Base-by-base conservation (phyloP, 2,888 invertebrate species). In the Drosophila paucipuncta region DNA sequence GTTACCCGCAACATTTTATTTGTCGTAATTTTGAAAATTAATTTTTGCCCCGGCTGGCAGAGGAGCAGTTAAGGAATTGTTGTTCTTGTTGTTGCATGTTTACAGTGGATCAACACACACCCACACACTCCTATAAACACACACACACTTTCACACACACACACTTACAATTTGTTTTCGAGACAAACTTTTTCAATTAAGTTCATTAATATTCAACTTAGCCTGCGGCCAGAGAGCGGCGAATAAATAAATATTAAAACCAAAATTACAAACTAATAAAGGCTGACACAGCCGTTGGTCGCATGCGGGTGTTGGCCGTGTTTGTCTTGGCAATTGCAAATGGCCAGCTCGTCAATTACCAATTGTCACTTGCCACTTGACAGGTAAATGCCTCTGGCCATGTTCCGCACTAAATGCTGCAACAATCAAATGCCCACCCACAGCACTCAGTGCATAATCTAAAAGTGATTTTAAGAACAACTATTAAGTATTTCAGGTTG, bases 161-260 rank as follows among this genome's bases (percentile, higher is more conserved):
- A 50, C 33, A 65, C 25, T 22, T 35, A 30, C 50, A 60, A 1
- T 57, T 71, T 71, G 71, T 72, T 67, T 78, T 53, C 52, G 54
- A 73, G 75, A 70, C 60, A 37, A 88, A 88, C 80, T 88, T 88
- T 88, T 88, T 90, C 90, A 88, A 88, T 90, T 85, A 88, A 76
- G 78, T 77, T 90, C 84, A 88, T 90, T 88, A 88, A 88, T 90
- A 88, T 88, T 85, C 86, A 82, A 85, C 82, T 83, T 88, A 60
- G 72, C 74, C 85, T 69, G 75, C 74, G 78, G 87, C 58, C 67
- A 47, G 49, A 52, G 59, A 72, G 69, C 76, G 54, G 49, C 78
- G 82, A 76, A 81, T 81, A 83, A 81, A 85, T 88, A 88, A 83
- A 85, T 85, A 81, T 88, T 85, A 68, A 85, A 88, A 78, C 79